Evolutionary conservation across 2,113 vertebrate species (phyloP).

Genomic region (Ramphastos sulfuratus): DNA sequence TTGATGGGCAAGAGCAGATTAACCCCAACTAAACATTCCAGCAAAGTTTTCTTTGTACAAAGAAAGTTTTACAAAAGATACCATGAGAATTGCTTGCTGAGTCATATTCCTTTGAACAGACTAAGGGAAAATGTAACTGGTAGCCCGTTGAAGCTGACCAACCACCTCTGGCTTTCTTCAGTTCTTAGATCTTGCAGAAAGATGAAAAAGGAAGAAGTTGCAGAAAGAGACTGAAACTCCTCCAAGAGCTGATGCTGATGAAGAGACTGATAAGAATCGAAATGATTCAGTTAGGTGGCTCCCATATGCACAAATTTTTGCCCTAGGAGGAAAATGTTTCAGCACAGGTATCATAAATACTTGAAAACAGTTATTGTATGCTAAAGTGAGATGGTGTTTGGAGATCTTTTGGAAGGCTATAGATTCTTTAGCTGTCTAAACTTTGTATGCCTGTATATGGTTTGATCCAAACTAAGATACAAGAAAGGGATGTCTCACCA

Average conservation of each 20-base stretch:
- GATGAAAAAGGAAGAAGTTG: neutral
- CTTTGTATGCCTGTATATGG: neutral
- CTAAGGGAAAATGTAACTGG: neutral
- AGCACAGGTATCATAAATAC: neutral
- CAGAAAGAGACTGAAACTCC: conserved; percentile 13
- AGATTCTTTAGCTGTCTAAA: neutral
- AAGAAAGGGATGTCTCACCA: neutral
- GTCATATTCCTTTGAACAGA: neutral
- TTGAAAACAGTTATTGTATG: neutral
- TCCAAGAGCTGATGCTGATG: neutral
- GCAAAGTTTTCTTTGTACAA: neutral
- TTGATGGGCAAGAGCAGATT: neutral
- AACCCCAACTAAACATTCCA: neutral
- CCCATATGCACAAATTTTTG: neutral
- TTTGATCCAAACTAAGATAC: neutral
- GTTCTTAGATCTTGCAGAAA: neutral
- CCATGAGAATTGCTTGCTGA: neutral
- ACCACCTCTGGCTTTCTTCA: neutral
- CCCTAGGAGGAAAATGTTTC: neutral
- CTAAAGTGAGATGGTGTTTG: neutral
- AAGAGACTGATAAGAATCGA: neutral
- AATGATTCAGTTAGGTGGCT: neutral
- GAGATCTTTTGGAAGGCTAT: neutral
- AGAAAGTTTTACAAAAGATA: neutral
- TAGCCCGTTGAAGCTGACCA: neutral